Evolutionary conservation across 1,140 invertebrate genomes (phyloP).

Genomic region (Trichomalopsis sarcophagae): DNA sequence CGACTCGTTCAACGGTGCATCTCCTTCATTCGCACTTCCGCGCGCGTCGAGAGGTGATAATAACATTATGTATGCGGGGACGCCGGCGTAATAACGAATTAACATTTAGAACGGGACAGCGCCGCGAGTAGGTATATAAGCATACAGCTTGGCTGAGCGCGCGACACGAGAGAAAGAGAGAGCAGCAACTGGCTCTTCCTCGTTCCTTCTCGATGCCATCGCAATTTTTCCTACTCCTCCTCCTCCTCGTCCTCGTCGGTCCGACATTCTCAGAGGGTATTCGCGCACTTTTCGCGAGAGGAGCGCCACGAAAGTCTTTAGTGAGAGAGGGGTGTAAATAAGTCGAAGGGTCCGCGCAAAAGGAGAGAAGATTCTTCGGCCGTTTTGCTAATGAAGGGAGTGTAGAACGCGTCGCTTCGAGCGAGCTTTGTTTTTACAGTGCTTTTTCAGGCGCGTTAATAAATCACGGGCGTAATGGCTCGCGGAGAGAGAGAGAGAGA

Average conservation of each 20-base stretch:
- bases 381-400: neutral
- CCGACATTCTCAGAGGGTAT: neutral
- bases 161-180: neutral
- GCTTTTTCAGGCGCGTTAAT: conserved; percentile 2
- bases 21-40: conserved; percentile 12
- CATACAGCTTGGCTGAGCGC: conserved; percentile 10
- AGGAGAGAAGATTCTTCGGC: neutral
- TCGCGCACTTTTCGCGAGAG: neutral
- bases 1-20: conserved; percentile 39
- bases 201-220: neutral
- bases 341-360: neutral
- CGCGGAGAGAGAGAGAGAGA: neutral
- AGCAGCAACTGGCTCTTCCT: neutral
- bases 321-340: conserved; percentile 3
- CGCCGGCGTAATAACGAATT: conserved; percentile 52
- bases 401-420: neutral
- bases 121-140: neutral
- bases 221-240: neutral
- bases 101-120: conserved; percentile 52
- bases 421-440: neutral
- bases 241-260: neutral
- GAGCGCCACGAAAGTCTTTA: conserved; percentile 11
- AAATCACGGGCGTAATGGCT: conserved; percentile 2
- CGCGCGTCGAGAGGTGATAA: conserved; percentile 43
- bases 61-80: conserved; percentile 49